phyloP scores from a whole-genome alignment of 2,888 invertebrate genomes.

The Miltochrista miniata region DNA sequence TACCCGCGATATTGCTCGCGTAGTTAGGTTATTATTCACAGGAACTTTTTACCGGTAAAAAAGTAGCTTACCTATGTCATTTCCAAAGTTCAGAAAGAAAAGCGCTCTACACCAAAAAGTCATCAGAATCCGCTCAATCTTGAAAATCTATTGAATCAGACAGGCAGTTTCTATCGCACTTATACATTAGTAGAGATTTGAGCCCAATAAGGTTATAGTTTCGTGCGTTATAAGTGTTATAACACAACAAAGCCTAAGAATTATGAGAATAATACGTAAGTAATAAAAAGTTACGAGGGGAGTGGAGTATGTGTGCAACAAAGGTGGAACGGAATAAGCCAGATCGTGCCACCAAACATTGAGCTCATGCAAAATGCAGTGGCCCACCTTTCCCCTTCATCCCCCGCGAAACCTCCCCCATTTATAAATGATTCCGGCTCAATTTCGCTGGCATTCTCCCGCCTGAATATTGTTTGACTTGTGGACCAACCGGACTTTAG shows the following conservation, averaged over 20 bases:
- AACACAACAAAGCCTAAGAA: not conserved
- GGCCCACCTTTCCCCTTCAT: constrained; percentile 54
- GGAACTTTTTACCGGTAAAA: too few species aligned
- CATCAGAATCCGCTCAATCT: too few species aligned
- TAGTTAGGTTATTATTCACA: too few species aligned
- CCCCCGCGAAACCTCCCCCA: constrained; percentile 50
- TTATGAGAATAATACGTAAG: constrained; percentile 15
- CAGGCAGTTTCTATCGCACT: too few species aligned
- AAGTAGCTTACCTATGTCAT: too few species aligned
- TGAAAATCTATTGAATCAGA: too few species aligned
- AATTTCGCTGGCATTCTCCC: constrained; percentile 65
- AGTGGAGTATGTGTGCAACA: constrained; percentile 31
- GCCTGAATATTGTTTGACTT: constrained; percentile 70
- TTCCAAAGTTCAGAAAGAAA: too few species aligned
- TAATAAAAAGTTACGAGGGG: constrained; percentile 27
- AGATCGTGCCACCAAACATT: constrained; percentile 55
- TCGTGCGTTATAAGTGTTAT: not conserved
- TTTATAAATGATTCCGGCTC: constrained; percentile 80
- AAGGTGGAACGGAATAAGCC: constrained; percentile 41
- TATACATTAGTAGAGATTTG: not conserved
- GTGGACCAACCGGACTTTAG: constrained; percentile 47
- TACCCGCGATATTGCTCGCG: too few species aligned
- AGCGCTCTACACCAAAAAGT: too few species aligned
- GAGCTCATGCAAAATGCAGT: constrained; percentile 77
- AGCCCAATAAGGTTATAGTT: not conserved